Percentiles rank a stretch among this genome's conserved stretches.
Conservation (phyloP, 1,140 invertebrate species). For the Camponotus vicinus region DNA sequence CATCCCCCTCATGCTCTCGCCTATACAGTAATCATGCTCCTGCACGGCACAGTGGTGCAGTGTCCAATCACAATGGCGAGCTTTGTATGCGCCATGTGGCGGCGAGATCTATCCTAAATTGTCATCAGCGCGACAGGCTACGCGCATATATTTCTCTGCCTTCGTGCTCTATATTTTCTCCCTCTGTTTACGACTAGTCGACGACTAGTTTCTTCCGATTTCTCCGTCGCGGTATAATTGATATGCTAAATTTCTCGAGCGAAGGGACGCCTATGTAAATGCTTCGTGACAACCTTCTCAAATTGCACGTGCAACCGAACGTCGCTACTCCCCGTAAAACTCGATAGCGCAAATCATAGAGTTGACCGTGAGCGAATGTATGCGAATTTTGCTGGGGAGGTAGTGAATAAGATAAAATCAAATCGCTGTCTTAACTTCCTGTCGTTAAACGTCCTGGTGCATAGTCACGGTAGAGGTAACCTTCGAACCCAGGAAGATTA, state of each 20-base stretch:
- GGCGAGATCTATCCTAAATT: conserved; percentile 48
- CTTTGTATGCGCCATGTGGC: conserved; percentile 46
- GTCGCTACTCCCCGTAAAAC: conserved; percentile 24
- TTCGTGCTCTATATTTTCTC: background rate
- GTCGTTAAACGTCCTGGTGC: conserved; percentile 29
- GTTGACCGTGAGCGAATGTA: conserved; percentile 8
- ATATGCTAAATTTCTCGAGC: conserved; percentile 4
- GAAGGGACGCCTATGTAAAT: conserved; percentile 39
- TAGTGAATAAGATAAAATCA: conserved; percentile 51
- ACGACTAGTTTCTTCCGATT: background rate
- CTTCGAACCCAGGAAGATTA: conserved; percentile 35
- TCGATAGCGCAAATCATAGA: conserved; percentile 41
- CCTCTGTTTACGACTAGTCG: background rate
- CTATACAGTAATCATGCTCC: conserved; percentile 52
- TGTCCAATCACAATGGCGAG: conserved; percentile 52
- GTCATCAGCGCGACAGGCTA: conserved; percentile 40
- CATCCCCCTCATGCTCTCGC: conserved; percentile 16
- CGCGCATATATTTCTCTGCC: background rate
- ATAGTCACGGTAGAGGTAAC: conserved; percentile 26
- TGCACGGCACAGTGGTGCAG: conserved; percentile 51
- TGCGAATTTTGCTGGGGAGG: background rate
- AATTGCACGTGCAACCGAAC: conserved; percentile 44
- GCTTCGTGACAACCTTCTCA: conserved; percentile 61
- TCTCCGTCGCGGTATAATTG: background rate
- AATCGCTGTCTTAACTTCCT: conserved; percentile 31